phyloP scores from a whole-genome alignment of 2,797 vertebrate species.

The Scyliorhinus canicula region DNA sequence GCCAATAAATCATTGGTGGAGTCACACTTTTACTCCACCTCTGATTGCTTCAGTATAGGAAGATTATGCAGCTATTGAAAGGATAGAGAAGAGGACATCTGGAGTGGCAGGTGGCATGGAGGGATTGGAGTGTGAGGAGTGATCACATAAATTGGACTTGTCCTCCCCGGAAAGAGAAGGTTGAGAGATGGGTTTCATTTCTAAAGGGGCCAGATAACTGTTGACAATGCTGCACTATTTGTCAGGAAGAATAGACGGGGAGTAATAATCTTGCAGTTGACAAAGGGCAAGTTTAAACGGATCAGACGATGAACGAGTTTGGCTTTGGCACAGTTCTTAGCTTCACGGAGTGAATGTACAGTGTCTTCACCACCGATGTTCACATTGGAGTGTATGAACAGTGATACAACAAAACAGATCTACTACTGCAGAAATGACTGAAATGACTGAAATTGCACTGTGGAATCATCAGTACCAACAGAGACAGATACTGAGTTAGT shows the following conservation, averaged over 20 bases:
- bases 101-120: neutral
- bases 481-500: no score
- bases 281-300: neutral
- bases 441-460: no score
- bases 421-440: no score
- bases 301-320: no score
- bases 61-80: neutral
- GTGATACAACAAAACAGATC: no score
- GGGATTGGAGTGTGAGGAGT: neutral
- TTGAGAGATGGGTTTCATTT: no score
- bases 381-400: no score
- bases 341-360: no score
- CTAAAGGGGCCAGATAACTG: neutral
- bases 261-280: neutral
- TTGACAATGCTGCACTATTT: neutral
- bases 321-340: no score
- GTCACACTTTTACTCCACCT: neutral
- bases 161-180: neutral
- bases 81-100: neutral
- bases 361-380: no score
- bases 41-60: neutral
- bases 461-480: no score
- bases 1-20: neutral
- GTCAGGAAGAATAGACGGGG: neutral
- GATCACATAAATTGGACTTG: neutral